Evolutionary conservation across 64 coral and sea anemone genomes (phyloP), one percentile per base, ranked within the genome.

Genomic region (Pocillopora damicornis): DNA sequence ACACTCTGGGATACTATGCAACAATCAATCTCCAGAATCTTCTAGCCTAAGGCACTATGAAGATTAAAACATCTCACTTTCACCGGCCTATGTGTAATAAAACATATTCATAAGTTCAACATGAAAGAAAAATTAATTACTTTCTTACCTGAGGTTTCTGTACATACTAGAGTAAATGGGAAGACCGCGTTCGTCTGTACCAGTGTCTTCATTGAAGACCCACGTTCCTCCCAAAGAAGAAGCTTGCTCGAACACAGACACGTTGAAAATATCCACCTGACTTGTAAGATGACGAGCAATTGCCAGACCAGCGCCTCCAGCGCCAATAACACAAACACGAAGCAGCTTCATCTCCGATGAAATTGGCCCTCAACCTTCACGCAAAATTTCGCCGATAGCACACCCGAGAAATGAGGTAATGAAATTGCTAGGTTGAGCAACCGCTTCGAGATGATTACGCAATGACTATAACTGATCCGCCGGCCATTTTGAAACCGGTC

Each of bases 241-340:
- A 14, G 83, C 75, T 80, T 90, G 81, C 76, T 94, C 93, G 35
- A 87, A 94, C 7, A 90, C 82, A 9, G 88, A 73, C 17, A 73
- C 63, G 60, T 74, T 67, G 58, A 92, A 92, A 0, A 91, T 37
- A 81, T 94, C 66, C 16, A 89, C 59, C 34, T 88, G 17, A 73
- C 13, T 83, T 9, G 71, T 17, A 10, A 94, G 51, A 59, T 90
- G 82, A 63, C 89, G 79, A 82, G 82, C 76, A 7, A 87, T 76
- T 35, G 81, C 85, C 15, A 94, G 42, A 16, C 93, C 93, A 15
- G 88, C 93, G 7, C 83, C 88, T 38, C 93, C 93, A 36, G 69
- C 93, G 3, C 93, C 93, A 18, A 94, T 94, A 13, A 94, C 89
- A 38, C 88, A 89, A 20, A 94, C 93, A 58, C 89, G 93, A 58